Base-by-base conservation (phyloP, 1,140 invertebrate species). In the Drosophila bipectinata region DNA sequence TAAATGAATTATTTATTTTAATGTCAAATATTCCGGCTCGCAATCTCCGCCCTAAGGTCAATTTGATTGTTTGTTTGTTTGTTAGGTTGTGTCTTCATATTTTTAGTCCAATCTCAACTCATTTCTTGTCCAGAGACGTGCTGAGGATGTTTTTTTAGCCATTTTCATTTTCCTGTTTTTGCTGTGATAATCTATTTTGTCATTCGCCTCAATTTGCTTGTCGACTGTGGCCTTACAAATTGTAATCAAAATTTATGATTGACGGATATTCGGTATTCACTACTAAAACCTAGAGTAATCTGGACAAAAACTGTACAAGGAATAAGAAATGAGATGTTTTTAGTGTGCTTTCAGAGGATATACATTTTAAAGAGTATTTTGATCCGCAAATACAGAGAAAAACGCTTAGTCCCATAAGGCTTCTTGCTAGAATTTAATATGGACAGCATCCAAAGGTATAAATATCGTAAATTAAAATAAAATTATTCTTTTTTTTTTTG, bases 1-100 rank as follows among this genome's bases (percentile, higher is more conserved):
- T 79, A 64, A 77, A 84, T 85, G 73, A 85, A 85, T 87, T 85
- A 85, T 85, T 87, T 85, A 85, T 85, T 81, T 82, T 63, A 82
- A 87, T 85, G 81, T 52, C 64, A 75, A 74, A 58, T 73, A 67
- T 77, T 82, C 62, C 58, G 53, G 61, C 48, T 49, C 10, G 32
- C 37, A 51, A 53, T 32, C 21, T 66, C 51, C 34, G 21, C 12
- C 67, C 44, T 53, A 21, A 56, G 53, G 73, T 82, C 73, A 84
- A 67, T 68, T 61, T 62, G 41, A 18, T 30, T 45, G 49, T 39
- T 74, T 48, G 58, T 18, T 52, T 44, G 41, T 44, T 44, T 62
- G 54, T 21, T 54, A 9, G 26, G 14, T 39, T 32, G 12, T 30
- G 26, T 66, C 61, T 60, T 12, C 7, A 30, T 68, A 21, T 67